A percentile compares a stretch with the other conserved stretches of the same genome.
Conservation (phyloP, 2,797 vertebrate genomes). For the Vespertilio murinus region DNA sequence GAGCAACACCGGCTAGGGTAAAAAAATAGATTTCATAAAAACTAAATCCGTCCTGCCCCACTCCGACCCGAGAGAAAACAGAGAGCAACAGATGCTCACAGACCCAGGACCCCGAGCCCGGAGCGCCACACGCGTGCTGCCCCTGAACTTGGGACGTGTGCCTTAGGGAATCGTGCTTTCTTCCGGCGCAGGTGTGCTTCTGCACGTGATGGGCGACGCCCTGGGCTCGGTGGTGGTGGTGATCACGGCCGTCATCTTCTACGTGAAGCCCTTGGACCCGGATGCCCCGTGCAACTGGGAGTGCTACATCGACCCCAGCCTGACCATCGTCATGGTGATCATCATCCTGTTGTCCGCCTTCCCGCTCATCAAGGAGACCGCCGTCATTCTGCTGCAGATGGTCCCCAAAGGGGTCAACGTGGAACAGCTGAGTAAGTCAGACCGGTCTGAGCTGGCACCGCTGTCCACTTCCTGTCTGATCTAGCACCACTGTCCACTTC, state of each 20-base stretch:
- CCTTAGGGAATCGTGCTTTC: neutral
- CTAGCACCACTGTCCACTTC: accelerated
- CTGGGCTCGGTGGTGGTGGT: conserved; percentile 91
- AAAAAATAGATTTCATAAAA: neutral
- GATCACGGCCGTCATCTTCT: conserved; percentile 89
- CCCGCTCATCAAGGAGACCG: conserved; percentile 89
- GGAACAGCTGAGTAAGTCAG: conserved; percentile 86
- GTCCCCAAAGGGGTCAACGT: conserved; percentile 86
- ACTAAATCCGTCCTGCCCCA: neutral
- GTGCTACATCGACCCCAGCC: conserved; percentile 91
- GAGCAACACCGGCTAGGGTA: no score
- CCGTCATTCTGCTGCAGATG: conserved; percentile 89
- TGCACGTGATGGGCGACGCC: conserved; percentile 91
- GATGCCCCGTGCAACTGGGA: conserved; percentile 87
- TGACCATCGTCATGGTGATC: conserved; percentile 89
- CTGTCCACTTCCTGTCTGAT: neutral
- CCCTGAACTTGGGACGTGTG: neutral
- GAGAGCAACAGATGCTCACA: neutral
- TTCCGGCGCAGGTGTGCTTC: conserved; percentile 85
- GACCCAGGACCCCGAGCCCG: neutral
- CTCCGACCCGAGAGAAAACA: neutral
- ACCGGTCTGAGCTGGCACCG: neutral
- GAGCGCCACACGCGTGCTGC: accelerated
- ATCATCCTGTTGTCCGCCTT: conserved; percentile 89
- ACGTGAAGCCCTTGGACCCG: conserved; percentile 80